Base-by-base conservation (phyloP, 2,797 vertebrate species). In the Sparus aurata region DNA sequence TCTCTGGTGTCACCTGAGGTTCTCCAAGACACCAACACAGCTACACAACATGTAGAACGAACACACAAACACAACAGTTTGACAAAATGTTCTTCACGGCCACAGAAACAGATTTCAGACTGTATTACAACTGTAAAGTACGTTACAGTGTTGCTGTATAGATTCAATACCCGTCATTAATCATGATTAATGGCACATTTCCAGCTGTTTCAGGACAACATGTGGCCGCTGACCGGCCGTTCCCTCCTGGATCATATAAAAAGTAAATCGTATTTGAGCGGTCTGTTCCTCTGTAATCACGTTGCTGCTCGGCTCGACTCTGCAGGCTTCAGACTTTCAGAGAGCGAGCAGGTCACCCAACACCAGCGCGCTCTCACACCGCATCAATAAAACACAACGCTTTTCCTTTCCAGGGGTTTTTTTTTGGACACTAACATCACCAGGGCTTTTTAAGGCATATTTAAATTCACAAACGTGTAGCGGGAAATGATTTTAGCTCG, bases 261-360 rank as follows among this genome's bases (percentile, higher is more conserved):
- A 72, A 65, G 55, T 47, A 69, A 90, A 91, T 92, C 50, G 4
- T 74, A 84, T 93, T 87, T 69, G 46, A 30, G 75, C 61, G 57
- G 72, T 54, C 83, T 88, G 85, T 77, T 85, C 67, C 67, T 80
- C 72, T 7, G 1, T 91, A 93, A 92, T 90, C 83, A 69, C 75
- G 87, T 91, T 89, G 50, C 55, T 65, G 71, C 57, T 75, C 55
- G 34, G 34, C 64, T 27, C 78, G 70, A 54, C 75, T 68, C 83
- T 54, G 84, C 27, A 27, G 27, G 12, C 23, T 23, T 1, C 57
- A 52, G 71, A 71, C 63, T 55, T 52, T 80, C 61, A 74, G 68
- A 74, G 61, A 85, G 61, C 67, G 61, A 85, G 61, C 67, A 78
- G 63, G 76, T 83, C 79, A 73, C 55, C 46, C 63, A 77, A 76